These are phyloP conservation scores for Ara ararauna DNA, from an alignment of 2,797 vertebrate species.

Conservation along the genomic window DNA sequence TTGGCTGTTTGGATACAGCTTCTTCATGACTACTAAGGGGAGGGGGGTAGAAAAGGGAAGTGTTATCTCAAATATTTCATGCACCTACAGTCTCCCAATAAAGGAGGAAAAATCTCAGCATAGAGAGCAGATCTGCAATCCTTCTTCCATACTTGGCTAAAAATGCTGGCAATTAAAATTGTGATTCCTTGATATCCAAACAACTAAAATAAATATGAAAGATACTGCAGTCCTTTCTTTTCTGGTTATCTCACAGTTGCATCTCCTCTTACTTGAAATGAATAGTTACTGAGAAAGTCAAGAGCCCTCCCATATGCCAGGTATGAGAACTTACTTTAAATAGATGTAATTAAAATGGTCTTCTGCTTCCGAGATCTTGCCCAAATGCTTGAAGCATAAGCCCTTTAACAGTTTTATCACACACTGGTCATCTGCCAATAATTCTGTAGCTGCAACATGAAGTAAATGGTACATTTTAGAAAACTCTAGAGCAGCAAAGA, in stretches of 20 bases:
- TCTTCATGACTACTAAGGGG: neutral
- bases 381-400: slow-evolving; percentile 94
- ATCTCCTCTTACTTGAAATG: slow-evolving; percentile 13
- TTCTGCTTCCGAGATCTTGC: slow-evolving; percentile 89
- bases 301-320: neutral
- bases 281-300: neutral
- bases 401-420: slow-evolving; percentile 93
- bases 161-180: neutral
- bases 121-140: neutral
- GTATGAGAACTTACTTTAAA: slow-evolving; percentile 77
- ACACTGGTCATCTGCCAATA: slow-evolving; percentile 90
- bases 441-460: slow-evolving; percentile 84
- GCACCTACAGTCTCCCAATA: neutral
- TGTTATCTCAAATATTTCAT: neutral
- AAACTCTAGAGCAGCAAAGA: neutral
- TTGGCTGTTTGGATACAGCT: neutral
- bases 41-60: neutral
- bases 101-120: neutral
- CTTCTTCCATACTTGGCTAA: neutral
- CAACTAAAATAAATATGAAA: neutral
- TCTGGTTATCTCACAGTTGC: neutral
- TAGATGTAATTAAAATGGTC: slow-evolving; percentile 91
- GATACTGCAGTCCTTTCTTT: neutral
- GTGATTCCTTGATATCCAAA: neutral
- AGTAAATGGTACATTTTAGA: slow-evolving; percentile 8